Percentiles rank a stretch among this genome's conserved stretches.
phyloP scores from a whole-genome alignment of 1,140 invertebrate species.

The Conus ventricosus region DNA sequence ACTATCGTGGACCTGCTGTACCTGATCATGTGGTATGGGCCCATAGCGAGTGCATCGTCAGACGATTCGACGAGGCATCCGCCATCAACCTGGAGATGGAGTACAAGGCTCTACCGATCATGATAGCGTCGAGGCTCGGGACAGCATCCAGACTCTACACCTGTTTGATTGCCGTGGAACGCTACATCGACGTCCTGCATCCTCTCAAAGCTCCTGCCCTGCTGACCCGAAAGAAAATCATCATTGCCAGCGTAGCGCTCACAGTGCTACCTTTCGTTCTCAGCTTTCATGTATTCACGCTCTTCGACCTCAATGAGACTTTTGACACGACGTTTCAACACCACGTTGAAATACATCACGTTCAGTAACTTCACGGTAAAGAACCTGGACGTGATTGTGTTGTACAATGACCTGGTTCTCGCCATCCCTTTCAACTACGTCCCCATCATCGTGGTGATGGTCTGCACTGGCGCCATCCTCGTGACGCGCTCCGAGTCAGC shows the following conservation, averaged over 20 bases:
- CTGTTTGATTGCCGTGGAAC: constrained; percentile 8
- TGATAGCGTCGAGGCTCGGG: not conserved
- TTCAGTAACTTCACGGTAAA: not conserved
- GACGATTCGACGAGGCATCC: not conserved
- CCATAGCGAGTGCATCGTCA: not conserved
- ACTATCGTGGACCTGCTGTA: constrained; percentile 4
- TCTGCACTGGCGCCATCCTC: constrained; percentile 16
- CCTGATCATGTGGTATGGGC: not conserved
- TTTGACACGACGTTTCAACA: too few relatives aligned
- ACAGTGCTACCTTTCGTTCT: not conserved
- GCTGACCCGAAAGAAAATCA: not conserved
- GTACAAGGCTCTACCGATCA: not conserved
- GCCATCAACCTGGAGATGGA: not conserved
- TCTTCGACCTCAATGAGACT: constrained; percentile 2
- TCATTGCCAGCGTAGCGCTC: not conserved
- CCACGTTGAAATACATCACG: not conserved
- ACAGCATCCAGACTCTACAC: not conserved
- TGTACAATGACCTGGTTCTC: constrained; percentile 9
- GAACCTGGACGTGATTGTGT: not conserved
- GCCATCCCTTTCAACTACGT: not conserved
- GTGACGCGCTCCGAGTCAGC: not conserved
- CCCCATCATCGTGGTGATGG: not conserved
- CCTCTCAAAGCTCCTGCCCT: constrained; percentile 3
- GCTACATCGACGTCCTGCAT: constrained; percentile 8
- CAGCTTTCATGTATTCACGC: not conserved